Percentiles rank a stretch among this genome's conserved stretches.
Conservation (phyloP, 1,140 invertebrate species). For the Stenopsyche tienmushanensis region DNA sequence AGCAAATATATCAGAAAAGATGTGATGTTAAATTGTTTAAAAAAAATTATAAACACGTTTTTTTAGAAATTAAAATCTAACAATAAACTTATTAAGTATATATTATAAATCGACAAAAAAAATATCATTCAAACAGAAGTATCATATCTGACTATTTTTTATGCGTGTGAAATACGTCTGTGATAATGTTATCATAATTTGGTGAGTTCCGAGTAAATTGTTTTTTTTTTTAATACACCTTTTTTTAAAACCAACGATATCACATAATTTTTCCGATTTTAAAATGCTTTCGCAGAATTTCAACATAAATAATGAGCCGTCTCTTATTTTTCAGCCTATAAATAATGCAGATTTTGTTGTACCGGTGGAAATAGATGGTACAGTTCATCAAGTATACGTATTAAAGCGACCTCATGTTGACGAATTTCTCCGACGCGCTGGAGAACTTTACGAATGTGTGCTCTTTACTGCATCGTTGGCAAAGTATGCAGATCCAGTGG, state of each 20-base stretch:
- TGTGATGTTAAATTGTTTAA: too few relatives aligned
- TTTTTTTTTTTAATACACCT: not conserved
- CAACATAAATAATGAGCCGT: not conserved
- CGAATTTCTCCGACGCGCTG: constrained; percentile 97
- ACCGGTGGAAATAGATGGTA: constrained; percentile 99
- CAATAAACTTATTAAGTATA: too few relatives aligned
- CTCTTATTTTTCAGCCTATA: constrained; percentile 78
- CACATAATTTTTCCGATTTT: not conserved
- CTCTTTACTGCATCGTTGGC: constrained; percentile 98
- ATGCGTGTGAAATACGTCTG: too few relatives aligned
- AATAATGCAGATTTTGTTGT: constrained; percentile 99
- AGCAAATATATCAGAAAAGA: too few relatives aligned
- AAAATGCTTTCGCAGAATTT: not conserved
- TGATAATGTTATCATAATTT: not conserved
- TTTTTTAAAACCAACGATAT: not conserved
- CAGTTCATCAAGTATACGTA: constrained; percentile 98
- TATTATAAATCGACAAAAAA: too few relatives aligned
- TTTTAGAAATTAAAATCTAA: too few relatives aligned
- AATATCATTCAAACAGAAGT: too few relatives aligned
- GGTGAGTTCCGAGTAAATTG: not conserved
- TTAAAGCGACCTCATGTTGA: constrained; percentile 99
- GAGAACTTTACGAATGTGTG: constrained; percentile 98
- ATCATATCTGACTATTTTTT: too few relatives aligned
- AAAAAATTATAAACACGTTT: too few relatives aligned
- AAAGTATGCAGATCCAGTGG: constrained; percentile 99